Evolutionary conservation across 2,113 vertebrate genomes (phyloP).

Genomic region (zebrafish (Danio rerio)): GRCz12tu NC_133195.1:25528501-25529000

Average conservation of each 20-base stretch:
- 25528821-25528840: neutral
- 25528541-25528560: too few relatives aligned
- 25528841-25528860: constrained; percentile 12
- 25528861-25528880: neutral
- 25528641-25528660: too few relatives aligned
- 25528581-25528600: too few relatives aligned
- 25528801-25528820: constrained; percentile 12
- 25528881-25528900: neutral
- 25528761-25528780: constrained; percentile 14
- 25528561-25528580: too few relatives aligned
- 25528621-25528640: too few relatives aligned
- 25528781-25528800: constrained; percentile 22
- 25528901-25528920: neutral
- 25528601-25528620: too few relatives aligned
- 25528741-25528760: neutral
- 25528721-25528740: neutral
- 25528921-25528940: neutral
- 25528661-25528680: too few relatives aligned
- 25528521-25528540: too few relatives aligned
- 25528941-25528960: neutral
- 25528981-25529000: neutral
- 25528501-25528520: too few relatives aligned
- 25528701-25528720: neutral
- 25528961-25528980: constrained; percentile 4
- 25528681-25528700: too few relatives aligned